These are phyloP conservation scores for Maniola jurtina DNA, from an alignment of 1,140 invertebrate species.

Conservation along the genomic window DNA sequence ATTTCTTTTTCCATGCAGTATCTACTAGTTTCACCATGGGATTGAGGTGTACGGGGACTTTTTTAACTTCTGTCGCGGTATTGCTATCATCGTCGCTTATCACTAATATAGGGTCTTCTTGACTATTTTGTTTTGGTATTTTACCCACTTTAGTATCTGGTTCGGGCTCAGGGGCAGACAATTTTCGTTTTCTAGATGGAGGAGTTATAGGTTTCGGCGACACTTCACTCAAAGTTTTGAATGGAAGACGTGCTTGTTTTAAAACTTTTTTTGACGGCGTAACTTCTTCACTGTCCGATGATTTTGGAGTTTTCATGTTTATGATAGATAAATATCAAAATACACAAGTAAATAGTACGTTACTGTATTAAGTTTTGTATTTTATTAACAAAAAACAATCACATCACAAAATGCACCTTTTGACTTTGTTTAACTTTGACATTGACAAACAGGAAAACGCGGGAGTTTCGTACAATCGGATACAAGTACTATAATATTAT, in stretches of 20 bases:
- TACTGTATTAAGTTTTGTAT: constrained; percentile 20
- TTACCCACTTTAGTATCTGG: constrained; percentile 61
- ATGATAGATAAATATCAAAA: constrained; percentile 21
- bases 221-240: constrained; percentile 63
- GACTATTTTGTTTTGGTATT: constrained; percentile 55
- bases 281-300: constrained; percentile 54
- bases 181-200: constrained; percentile 61
- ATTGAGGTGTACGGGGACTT: constrained; percentile 46
- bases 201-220: constrained; percentile 48
- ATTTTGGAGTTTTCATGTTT: constrained; percentile 65
- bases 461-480: constrained; percentile 36
- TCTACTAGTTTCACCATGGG: constrained; percentile 67
- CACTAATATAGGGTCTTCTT: constrained; percentile 44
- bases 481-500: no score
- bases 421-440: constrained; percentile 29
- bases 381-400: constrained; percentile 34
- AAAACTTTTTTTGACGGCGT: constrained; percentile 70
- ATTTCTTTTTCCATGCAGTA: constrained; percentile 61
- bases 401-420: constrained; percentile 41
- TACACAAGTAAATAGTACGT: constrained; percentile 27
- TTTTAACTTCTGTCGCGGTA: constrained; percentile 29
- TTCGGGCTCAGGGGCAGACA: constrained; percentile 53
- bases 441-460: constrained; percentile 51
- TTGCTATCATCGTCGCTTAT: constrained; percentile 69
- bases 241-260: constrained; percentile 70